Conservation (phyloP, 2,797 vertebrate species). For the Erpetoichthys calabaricus region DNA sequence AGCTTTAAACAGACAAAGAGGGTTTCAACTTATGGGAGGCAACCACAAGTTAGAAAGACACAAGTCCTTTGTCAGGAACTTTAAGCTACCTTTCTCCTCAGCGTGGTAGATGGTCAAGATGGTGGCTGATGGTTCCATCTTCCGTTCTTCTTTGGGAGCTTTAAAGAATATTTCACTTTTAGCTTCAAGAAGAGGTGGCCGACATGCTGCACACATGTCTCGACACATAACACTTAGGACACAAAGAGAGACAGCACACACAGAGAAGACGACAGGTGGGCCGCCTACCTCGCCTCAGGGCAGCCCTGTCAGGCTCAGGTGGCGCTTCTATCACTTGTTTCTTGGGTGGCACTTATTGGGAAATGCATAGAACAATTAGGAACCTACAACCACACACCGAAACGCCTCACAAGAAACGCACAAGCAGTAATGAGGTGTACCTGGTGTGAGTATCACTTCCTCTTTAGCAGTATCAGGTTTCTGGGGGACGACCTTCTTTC, state of each 20-base stretch:
- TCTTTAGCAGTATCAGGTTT: slow-evolving; percentile 38
- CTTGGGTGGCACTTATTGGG: no score
- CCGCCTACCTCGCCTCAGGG: no score
- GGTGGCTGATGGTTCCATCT: slow-evolving; percentile 43
- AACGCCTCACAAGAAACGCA: no score
- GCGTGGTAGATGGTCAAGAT: slow-evolving; percentile 51
- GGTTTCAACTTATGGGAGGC: not conserved
- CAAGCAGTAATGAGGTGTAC: slow-evolving; percentile 10
- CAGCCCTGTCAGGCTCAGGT: no score
- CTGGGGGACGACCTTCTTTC: slow-evolving; percentile 40
- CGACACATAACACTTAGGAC: not conserved
- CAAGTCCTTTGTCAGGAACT: no score
- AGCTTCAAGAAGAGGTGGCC: not conserved
- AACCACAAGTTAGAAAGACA: no score
- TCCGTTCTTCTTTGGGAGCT: slow-evolving; percentile 43
- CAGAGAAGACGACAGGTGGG: no score
- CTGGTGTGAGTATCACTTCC: slow-evolving; percentile 43
- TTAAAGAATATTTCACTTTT: slow-evolving; percentile 7
- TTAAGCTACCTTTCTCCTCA: slow-evolving; percentile 38
- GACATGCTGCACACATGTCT: not conserved
- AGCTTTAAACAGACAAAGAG: slow-evolving; percentile 27
- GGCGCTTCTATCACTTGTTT: no score
- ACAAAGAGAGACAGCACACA: not conserved
- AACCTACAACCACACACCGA: no score
- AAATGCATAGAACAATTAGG: no score